These are phyloP conservation scores for Anarrhichthys ocellatus DNA, from an alignment of 2,113 vertebrate species.

Conservation along the genomic window DNA sequence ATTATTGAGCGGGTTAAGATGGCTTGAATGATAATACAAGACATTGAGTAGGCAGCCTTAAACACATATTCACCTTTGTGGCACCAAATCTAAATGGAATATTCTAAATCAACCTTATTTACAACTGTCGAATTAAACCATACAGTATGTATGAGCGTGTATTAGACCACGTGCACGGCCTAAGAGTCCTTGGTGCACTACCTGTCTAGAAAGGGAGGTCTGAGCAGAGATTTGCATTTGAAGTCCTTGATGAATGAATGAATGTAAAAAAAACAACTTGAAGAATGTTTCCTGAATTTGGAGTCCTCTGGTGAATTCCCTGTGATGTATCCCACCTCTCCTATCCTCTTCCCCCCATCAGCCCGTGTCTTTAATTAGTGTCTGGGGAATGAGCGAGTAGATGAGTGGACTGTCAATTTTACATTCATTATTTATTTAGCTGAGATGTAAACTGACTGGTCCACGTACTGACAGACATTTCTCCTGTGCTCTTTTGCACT, in stretches of 20 bases:
- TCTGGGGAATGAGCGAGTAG: slow-evolving; percentile 81
- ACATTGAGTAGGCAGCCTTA: slow-evolving; percentile 50
- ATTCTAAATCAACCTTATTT: neutral
- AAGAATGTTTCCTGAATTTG: slow-evolving; percentile 73
- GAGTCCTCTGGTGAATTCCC: slow-evolving; percentile 69
- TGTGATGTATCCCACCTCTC: slow-evolving; percentile 75
- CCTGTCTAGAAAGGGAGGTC: slow-evolving; percentile 20
- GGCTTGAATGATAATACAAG: slow-evolving; percentile 83
- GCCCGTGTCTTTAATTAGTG: slow-evolving; percentile 83
- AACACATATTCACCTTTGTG: slow-evolving; percentile 59
- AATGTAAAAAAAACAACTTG: slow-evolving; percentile 64
- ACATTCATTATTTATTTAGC: slow-evolving; percentile 83
- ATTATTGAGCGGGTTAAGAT: slow-evolving; percentile 83
- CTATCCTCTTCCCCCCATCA: slow-evolving; percentile 48
- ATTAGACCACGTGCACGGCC: neutral
- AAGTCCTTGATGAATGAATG: slow-evolving; percentile 72
- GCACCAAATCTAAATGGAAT: slow-evolving; percentile 16
- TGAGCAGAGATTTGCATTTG: slow-evolving; percentile 52
- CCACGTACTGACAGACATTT: slow-evolving; percentile 76
- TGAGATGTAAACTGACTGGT: slow-evolving; percentile 78
- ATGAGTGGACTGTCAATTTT: slow-evolving; percentile 84
- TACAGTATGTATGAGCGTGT: neutral
- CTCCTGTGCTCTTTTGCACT: slow-evolving; percentile 76
- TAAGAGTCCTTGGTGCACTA: slow-evolving; percentile 11
- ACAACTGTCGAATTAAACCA: slow-evolving; percentile 1